phyloP scores from a whole-genome alignment of 2,797 vertebrate species.

The Acipenser transmontanus region DNA sequence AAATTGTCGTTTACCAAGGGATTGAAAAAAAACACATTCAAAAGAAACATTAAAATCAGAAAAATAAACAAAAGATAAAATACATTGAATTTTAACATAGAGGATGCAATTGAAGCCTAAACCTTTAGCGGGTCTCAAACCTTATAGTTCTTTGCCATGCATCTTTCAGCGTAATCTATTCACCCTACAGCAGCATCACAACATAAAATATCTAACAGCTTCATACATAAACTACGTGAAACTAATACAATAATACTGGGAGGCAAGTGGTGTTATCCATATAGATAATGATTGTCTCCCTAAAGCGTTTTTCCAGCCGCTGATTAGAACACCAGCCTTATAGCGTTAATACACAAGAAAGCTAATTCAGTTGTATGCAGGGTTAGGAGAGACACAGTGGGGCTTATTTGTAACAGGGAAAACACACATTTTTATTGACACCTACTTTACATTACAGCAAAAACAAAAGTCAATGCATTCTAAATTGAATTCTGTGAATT shows the following conservation, averaged over 20 bases:
- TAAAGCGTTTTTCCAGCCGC: constrained; percentile 26
- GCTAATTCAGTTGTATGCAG: constrained; percentile 31
- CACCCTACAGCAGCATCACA: constrained; percentile 30
- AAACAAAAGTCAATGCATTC: constrained; percentile 37
- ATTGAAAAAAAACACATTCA: too few species aligned
- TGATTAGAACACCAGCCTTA: constrained; percentile 23
- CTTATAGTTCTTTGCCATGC: too few species aligned
- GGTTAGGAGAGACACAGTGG: constrained; percentile 21
- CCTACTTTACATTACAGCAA: constrained; percentile 45
- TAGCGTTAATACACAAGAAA: constrained; percentile 24
- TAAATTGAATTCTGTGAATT: constrained; percentile 44
- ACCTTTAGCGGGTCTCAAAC: too few species aligned
- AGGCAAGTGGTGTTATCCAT: constrained; percentile 21
- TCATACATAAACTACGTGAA: constrained; percentile 28
- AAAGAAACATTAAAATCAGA: too few species aligned
- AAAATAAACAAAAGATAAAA: too few species aligned
- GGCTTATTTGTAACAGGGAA: constrained; percentile 26
- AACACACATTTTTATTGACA: constrained; percentile 39
- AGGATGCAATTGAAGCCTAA: too few species aligned
- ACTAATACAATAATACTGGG: constrained; percentile 34
- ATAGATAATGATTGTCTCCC: constrained; percentile 31
- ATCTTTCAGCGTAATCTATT: constrained; percentile 31
- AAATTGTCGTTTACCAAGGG: too few species aligned
- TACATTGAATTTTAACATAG: too few species aligned
- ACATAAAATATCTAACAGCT: constrained; percentile 29